phyloP scores from a whole-genome alignment of 2,797 vertebrate genomes.

The Syngnathus acus region DNA sequence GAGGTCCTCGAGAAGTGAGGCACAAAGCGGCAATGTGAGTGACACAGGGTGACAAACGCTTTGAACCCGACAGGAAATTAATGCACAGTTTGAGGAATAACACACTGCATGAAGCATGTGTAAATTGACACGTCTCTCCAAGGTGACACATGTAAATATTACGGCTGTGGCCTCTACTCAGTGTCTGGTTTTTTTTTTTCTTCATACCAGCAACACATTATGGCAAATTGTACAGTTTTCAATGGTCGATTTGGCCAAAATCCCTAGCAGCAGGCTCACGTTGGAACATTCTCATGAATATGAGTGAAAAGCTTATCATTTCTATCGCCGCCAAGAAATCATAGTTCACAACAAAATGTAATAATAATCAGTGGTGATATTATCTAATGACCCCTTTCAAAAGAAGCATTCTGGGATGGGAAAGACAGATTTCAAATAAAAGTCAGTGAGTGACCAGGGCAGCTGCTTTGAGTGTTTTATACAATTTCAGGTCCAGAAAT shows the following conservation, averaged over 20 bases:
- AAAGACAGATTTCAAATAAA: neutral
- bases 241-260: neutral
- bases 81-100: conserved; percentile 60
- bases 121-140: conserved; percentile 64
- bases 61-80: conserved; percentile 70
- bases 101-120: conserved; percentile 43
- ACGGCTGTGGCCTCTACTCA: conserved; percentile 36
- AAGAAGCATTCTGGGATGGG: neutral
- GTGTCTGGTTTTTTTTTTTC: neutral
- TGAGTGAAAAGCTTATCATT: neutral
- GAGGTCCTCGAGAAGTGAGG: conserved; percentile 41
- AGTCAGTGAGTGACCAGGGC: neutral
- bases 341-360: neutral
- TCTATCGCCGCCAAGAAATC: neutral
- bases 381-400: neutral
- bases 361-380: neutral
- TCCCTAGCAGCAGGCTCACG: neutral
- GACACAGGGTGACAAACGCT: conserved; percentile 68
- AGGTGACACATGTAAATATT: conserved; percentile 63
- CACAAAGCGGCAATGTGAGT: conserved; percentile 50
- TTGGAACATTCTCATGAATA: neutral
- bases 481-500: neutral
- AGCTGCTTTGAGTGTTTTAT: neutral
- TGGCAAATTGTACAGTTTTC: neutral
- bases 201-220: neutral